Percentiles rank a stretch among this genome's conserved stretches.
Conservation (phyloP, 1,140 invertebrate genomes). For the Halictus rubicundus region DNA sequence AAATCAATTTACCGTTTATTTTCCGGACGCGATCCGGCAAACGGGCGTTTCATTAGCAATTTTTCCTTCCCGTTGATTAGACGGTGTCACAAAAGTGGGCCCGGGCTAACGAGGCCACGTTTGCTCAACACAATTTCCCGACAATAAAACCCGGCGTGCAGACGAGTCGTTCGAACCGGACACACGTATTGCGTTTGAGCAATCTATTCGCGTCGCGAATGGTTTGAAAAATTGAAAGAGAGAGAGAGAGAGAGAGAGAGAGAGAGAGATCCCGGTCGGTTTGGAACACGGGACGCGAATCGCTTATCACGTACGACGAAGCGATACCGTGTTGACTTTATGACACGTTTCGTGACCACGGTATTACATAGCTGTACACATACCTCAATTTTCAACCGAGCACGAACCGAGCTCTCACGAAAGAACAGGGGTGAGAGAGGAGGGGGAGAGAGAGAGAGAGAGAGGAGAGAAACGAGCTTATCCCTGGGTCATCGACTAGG, state of each 20-base stretch:
- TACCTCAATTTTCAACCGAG: constrained; percentile 30
- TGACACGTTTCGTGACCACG: constrained; percentile 44
- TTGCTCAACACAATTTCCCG: neutral
- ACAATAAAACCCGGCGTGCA: neutral
- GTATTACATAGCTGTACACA: constrained; percentile 4
- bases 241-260: constrained; percentile 1
- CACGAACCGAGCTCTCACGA: constrained; percentile 16
- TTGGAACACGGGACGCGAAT: neutral
- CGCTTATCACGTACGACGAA: constrained; percentile 29
- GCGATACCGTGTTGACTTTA: constrained; percentile 36
- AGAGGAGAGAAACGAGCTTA: constrained; percentile 10
- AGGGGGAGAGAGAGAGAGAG: neutral
- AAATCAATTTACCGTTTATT: too few species aligned
- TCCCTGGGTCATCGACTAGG: constrained; percentile 43
- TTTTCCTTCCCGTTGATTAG: neutral
- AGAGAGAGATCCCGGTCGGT: neutral
- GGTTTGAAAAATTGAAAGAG: neutral
- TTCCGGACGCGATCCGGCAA: too few species aligned
- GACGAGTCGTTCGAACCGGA: neutral
- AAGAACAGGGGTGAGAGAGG: constrained; percentile 6
- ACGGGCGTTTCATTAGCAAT: too few species aligned
- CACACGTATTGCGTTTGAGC: constrained; percentile 7
- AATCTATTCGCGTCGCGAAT: neutral
- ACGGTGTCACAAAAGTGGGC: neutral
- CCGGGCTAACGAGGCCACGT: neutral